Conservation (phyloP, 2,797 vertebrate genomes). For the Cirrhinus molitorella region DNA sequence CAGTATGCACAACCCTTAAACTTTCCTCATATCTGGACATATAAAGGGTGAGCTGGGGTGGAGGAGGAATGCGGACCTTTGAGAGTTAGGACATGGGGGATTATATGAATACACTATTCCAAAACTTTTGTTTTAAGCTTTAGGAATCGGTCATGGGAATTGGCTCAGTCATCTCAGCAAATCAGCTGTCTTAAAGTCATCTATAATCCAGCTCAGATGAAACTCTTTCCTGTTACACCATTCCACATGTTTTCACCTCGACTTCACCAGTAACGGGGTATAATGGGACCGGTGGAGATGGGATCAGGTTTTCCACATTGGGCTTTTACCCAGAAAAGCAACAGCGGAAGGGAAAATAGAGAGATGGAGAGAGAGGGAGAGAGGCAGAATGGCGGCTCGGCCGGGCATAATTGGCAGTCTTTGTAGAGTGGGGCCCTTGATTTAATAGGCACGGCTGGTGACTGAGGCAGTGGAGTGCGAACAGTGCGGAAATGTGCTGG, state of each 20-base stretch:
- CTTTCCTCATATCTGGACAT: not conserved
- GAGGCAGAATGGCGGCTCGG: slow-evolving; percentile 66
- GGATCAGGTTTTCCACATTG: slow-evolving; percentile 72
- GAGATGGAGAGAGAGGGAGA: slow-evolving; percentile 52
- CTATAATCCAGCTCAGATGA: slow-evolving; percentile 50
- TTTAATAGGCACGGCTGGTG: slow-evolving; percentile 80
- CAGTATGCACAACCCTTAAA: not conserved
- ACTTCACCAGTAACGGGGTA: slow-evolving; percentile 59
- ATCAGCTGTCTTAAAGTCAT: slow-evolving; percentile 19
- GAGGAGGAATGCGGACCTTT: slow-evolving; percentile 15
- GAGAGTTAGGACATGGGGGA: slow-evolving; percentile 3
- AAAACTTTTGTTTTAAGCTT: slow-evolving; percentile 41
- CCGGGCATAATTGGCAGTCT: slow-evolving; percentile 78
- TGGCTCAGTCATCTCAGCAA: slow-evolving; percentile 18
- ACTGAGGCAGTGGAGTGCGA: slow-evolving; percentile 80
- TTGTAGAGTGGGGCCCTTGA: slow-evolving; percentile 78
- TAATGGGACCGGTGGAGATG: slow-evolving; percentile 66
- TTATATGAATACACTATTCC: slow-evolving; percentile 25
- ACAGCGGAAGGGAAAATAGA: slow-evolving; percentile 51
- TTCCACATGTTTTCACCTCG: slow-evolving; percentile 63
- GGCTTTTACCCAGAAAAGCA: slow-evolving; percentile 70
- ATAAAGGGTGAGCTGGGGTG: not conserved
- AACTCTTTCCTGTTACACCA: slow-evolving; percentile 64
- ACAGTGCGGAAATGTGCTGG: slow-evolving; percentile 75
- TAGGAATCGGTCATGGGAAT: slow-evolving; percentile 38